Evolutionary conservation across 2,888 invertebrate species (phyloP).

Genomic region (Eudasyphora cyanicolor): DNA sequence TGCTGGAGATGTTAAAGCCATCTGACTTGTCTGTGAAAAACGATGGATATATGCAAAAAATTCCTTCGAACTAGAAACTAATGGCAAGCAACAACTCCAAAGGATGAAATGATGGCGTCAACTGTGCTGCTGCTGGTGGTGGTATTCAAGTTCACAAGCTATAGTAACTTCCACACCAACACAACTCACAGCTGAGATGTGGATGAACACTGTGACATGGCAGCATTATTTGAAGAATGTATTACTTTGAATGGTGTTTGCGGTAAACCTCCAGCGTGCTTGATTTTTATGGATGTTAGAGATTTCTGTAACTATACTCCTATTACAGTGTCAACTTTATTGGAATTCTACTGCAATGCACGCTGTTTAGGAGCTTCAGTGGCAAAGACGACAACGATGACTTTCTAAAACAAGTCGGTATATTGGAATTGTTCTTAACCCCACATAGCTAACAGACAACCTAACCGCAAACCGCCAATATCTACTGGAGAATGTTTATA

Average conservation of each 20-base stretch:
- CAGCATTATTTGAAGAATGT: constrained; percentile 41
- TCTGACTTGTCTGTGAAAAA: constrained; percentile 34
- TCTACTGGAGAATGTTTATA: not conserved
- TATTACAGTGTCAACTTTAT: constrained; percentile 28
- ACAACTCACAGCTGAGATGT: constrained; percentile 14
- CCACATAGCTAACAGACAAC: constrained; percentile 37
- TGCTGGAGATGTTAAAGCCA: not conserved
- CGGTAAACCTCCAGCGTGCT: constrained; percentile 55
- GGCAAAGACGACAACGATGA: constrained; percentile 8
- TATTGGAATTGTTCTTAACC: constrained; percentile 51
- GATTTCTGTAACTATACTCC: constrained; percentile 33
- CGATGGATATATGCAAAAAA: constrained; percentile 51
- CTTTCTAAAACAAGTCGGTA: not conserved
- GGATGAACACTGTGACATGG: not conserved
- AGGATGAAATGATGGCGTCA: constrained; percentile 14
- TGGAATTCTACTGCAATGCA: constrained; percentile 23
- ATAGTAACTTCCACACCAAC: not conserved
- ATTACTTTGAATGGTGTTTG: constrained; percentile 57
- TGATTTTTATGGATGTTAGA: constrained; percentile 59
- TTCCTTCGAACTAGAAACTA: constrained; percentile 8
- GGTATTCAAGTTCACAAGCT: not conserved
- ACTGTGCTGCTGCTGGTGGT: not conserved
- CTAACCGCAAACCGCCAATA: constrained; percentile 31
- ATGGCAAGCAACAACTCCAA: constrained; percentile 18
- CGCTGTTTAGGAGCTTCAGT: not conserved